Percentiles rank a stretch among this genome's conserved stretches.
These are phyloP conservation scores for Notothenia rossii DNA, from an alignment of 2,113 vertebrate species.

Conservation along the genomic window DNA sequence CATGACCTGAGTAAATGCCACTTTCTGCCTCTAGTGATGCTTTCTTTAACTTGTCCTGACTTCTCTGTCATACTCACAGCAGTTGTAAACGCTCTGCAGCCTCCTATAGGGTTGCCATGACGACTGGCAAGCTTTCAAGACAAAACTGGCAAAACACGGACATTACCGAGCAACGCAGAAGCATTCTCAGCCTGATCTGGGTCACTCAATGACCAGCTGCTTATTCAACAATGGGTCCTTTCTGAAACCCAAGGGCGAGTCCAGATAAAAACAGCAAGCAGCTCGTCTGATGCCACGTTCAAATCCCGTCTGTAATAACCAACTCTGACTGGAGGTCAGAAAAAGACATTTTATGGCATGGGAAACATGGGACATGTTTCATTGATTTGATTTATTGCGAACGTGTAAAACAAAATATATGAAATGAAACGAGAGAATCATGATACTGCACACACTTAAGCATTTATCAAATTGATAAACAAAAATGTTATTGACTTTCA, in stretches of 20 bases:
- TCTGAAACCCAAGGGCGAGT: neutral
- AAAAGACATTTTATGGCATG: too few species aligned
- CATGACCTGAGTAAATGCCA: neutral
- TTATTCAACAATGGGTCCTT: conserved; percentile 35
- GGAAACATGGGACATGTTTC: neutral
- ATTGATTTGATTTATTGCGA: too few species aligned
- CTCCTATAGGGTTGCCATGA: conserved; percentile 33
- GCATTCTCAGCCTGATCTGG: conserved; percentile 34
- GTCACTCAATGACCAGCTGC: conserved; percentile 30
- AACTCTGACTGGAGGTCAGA: too few species aligned
- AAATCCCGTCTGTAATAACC: neutral
- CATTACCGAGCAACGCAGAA: conserved; percentile 44
- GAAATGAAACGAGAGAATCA: too few species aligned
- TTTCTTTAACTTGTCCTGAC: neutral
- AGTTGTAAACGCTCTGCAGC: neutral
- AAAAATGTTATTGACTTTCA: too few species aligned
- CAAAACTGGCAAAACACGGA: neutral
- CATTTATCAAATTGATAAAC: too few species aligned
- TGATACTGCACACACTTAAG: too few species aligned
- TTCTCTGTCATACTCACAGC: too few species aligned
- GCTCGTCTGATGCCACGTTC: neutral
- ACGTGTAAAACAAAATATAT: too few species aligned
- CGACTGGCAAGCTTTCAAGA: neutral
- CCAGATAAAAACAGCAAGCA: neutral
- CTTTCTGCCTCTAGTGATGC: neutral